Percentiles rank a stretch among this genome's conserved stretches.
Evolutionary conservation across 1,140 invertebrate species (phyloP).

Genomic region (Neuroterus valhalla): DNA sequence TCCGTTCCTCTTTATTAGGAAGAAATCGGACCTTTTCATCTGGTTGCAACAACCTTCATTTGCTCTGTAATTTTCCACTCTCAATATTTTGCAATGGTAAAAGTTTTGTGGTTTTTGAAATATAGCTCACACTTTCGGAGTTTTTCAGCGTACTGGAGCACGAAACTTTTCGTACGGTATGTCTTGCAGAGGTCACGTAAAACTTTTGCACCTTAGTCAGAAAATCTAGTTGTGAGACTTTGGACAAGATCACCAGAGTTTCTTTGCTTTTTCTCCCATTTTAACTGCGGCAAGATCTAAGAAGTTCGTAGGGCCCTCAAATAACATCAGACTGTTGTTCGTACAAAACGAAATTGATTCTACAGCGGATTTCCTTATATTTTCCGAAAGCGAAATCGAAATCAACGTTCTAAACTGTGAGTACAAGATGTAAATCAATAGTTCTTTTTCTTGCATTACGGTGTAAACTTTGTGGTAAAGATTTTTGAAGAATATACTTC

Average conservation of each 20-base stretch:
- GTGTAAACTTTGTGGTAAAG: too few relatives aligned
- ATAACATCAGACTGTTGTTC: background rate
- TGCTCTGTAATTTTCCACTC: constrained; percentile 15
- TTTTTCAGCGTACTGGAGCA: background rate
- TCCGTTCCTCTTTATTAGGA: constrained; percentile 13
- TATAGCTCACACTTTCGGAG: background rate
- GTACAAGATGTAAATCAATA: too few relatives aligned
- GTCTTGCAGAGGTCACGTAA: background rate
- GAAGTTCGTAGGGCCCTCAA: background rate
- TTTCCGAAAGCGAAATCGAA: background rate
- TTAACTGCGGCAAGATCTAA: background rate
- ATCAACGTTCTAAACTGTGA: background rate
- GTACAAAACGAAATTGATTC: too few relatives aligned
- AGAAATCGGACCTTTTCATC: too few relatives aligned
- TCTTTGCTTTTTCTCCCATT: background rate
- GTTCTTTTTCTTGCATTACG: too few relatives aligned
- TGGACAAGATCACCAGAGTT: background rate
- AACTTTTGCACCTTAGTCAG: background rate
- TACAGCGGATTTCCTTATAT: background rate
- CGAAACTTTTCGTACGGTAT: background rate
- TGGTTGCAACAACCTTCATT: constrained; percentile 42
- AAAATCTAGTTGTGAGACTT: background rate
- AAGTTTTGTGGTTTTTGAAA: constrained; percentile 31
- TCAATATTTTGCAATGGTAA: constrained; percentile 37
- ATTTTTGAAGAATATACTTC: too few relatives aligned